Conservation (phyloP, 2,888 invertebrate genomes). For the Pterobdella sp. region DNA sequence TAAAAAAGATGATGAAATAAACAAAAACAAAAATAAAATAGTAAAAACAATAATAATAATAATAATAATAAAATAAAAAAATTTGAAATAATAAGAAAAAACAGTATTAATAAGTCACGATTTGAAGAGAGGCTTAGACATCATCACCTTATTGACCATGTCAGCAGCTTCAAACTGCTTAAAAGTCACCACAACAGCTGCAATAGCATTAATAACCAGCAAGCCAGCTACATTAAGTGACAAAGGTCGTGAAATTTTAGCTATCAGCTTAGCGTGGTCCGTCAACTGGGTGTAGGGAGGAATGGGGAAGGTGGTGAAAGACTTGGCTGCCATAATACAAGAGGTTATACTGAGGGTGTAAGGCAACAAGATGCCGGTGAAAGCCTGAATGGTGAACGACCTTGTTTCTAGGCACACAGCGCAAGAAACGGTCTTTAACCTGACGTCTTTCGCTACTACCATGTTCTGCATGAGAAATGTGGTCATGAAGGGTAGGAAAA, state of each 20-base stretch:
- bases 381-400: not conserved
- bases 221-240: not conserved
- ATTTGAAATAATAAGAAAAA: not conserved
- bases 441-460: not conserved
- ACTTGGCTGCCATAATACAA: not conserved
- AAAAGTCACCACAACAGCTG: not conserved
- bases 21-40: too few relatives aligned
- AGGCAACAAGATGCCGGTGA: not conserved
- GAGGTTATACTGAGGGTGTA: not conserved
- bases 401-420: not conserved
- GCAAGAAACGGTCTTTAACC: not conserved
- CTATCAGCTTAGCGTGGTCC: not conserved
- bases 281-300: not conserved
- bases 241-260: not conserved
- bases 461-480: not conserved
- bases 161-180: not conserved
- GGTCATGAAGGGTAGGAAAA: not conserved
- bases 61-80: not conserved
- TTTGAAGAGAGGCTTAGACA: not conserved
- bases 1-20: too few relatives aligned
- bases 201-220: not conserved
- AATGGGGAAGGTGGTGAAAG: not conserved
- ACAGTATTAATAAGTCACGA: not conserved
- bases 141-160: not conserved
- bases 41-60: constrained; percentile 2